Base-by-base conservation (phyloP, 1,140 invertebrate species). In the Neocloeon triangulifer region DNA sequence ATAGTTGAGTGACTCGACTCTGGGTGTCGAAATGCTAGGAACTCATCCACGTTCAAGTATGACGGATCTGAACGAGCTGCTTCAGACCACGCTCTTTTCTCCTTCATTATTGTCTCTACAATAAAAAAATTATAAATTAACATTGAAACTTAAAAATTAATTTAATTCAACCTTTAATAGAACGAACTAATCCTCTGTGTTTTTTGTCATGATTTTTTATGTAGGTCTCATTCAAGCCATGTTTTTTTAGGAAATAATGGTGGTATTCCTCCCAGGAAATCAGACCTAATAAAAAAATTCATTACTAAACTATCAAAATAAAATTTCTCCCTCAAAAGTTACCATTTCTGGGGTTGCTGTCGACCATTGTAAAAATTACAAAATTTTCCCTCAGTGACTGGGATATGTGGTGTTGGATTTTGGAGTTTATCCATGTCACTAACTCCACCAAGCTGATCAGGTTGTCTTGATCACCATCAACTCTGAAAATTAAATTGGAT, bases 231-330 rank as follows among this genome's bases (percentile, higher is more conserved):
- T 63, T 59, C 41, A 76, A 64, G 8, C 73, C 74, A 33, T 73
- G 62, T 5, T 55, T 54, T 34, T 66, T 55, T 19, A 82, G 44
- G 45, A 78, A 82, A 43, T 72, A 68, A 0, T 59, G 50, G 43
- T 78, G 72, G 46, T 80, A 81, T 44, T 81, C 76, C 34, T 73
- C 66, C 77, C 76, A 82, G 0, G 69, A 68, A 5, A 81, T 57
- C 28, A 73, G 59, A n/a, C 67, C 69, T 72, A 39, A 55, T 35
- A 38, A 33, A 37, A 27, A 18, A 32, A 37, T 16, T 16, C 3
- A 29, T 29, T 14, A 10, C 3, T 14, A n/a, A n/a, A n/a, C n/a
- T n/a, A n/a, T 18, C 16, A 36, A 12, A n/a, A 1, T n/a, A 28
- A 4, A 4, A 16, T 10, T 33, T 2, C 10, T 9, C 6, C n/a